Conservation (phyloP, 2,113 vertebrate genomes). For the Prochilodus magdalenae region DNA sequence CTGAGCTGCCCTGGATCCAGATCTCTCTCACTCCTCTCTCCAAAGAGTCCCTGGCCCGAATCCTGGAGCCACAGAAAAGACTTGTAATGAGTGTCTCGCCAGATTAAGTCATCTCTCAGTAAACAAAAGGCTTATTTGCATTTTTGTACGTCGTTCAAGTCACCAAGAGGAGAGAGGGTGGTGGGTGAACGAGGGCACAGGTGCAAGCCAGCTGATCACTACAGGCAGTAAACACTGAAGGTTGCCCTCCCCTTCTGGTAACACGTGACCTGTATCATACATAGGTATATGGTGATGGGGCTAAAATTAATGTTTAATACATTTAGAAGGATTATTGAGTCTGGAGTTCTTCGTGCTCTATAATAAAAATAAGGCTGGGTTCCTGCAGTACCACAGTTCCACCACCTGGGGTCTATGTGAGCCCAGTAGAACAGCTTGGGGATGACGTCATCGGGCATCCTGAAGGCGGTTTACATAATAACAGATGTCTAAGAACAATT, state of each 20-base stretch:
- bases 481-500: conserved; percentile 32
- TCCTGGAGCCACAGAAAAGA: conserved; percentile 45
- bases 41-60: conserved; percentile 41
- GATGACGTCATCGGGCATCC: conserved; percentile 53
- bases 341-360: not conserved
- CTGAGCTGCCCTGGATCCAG: conserved; percentile 47
- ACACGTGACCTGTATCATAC: no score
- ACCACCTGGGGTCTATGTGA: conserved; percentile 61
- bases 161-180: conserved; percentile 35
- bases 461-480: conserved; percentile 47
- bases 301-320: not conserved
- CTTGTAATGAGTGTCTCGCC: conserved; percentile 50
- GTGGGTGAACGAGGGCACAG: conserved; percentile 37
- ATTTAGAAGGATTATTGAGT: not conserved
- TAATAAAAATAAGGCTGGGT: not conserved
- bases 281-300: no score
- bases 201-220: conserved; percentile 57
- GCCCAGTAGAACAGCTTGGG: conserved; percentile 41
- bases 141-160: conserved; percentile 49
- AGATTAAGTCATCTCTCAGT: conserved; percentile 56
- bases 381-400: conserved; percentile 29
- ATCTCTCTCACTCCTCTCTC: conserved; percentile 16
- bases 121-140: conserved; percentile 60
- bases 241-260: no score
- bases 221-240: not conserved